Conservation (phyloP, 2,888 invertebrate species). For the Acronicta leporina region DNA sequence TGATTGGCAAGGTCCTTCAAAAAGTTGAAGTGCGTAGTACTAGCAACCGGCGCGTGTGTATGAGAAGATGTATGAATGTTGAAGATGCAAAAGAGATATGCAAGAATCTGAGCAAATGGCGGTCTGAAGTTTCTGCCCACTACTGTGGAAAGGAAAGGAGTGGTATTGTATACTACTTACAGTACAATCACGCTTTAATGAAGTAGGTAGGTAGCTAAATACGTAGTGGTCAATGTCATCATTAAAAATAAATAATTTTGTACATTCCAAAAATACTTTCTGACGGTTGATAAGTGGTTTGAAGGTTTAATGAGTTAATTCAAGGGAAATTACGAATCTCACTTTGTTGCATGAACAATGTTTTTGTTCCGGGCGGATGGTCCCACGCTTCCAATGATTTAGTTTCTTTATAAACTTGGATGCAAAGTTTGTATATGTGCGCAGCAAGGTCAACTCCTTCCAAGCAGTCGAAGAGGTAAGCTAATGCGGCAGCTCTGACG, state of each 20-base stretch:
- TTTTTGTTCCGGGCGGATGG: slow-evolving; percentile 80
- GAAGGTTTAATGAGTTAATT: not conserved
- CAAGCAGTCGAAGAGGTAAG: slow-evolving; percentile 81
- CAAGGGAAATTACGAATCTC: slow-evolving; percentile 25
- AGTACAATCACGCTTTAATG: too few relatives aligned
- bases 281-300: not conserved
- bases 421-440: slow-evolving; percentile 82
- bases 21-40: too few relatives aligned
- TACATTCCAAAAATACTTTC: not conserved
- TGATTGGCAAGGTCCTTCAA: too few relatives aligned
- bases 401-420: slow-evolving; percentile 83
- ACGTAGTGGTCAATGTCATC: not conserved
- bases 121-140: too few relatives aligned
- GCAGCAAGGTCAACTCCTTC: slow-evolving; percentile 78
- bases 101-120: too few relatives aligned
- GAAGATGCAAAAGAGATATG: too few relatives aligned
- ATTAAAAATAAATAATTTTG: not conserved
- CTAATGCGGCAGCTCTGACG: slow-evolving; percentile 72
- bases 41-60: too few relatives aligned
- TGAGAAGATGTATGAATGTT: too few relatives aligned
- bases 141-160: too few relatives aligned
- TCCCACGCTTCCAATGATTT: slow-evolving; percentile 85
- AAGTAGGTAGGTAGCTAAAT: too few relatives aligned
- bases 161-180: too few relatives aligned
- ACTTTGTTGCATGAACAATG: slow-evolving; percentile 86